These are phyloP conservation scores for Apodemia zela DNA, from an alignment of 2,888 invertebrate species.

Conservation along the genomic window DNA sequence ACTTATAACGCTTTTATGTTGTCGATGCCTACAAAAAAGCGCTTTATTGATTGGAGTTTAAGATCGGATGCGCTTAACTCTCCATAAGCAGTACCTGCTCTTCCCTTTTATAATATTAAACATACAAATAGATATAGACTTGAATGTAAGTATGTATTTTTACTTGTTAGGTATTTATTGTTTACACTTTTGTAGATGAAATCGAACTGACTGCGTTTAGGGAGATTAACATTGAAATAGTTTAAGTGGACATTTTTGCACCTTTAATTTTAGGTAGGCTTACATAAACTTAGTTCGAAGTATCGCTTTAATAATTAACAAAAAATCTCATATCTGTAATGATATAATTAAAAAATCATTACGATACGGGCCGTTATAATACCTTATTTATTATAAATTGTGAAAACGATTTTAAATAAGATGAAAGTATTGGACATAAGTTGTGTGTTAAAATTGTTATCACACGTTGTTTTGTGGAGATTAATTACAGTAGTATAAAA, in stretches of 20 bases:
- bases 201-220: slow-evolving; percentile 71
- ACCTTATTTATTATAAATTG: not conserved
- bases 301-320: slow-evolving; percentile 21
- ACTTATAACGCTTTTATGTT: not conserved
- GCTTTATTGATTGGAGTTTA: slow-evolving; percentile 15
- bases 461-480: too few relatives aligned
- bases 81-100: slow-evolving; percentile 69
- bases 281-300: slow-evolving; percentile 18
- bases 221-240: slow-evolving; percentile 67
- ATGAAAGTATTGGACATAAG: not conserved
- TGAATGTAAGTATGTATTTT: slow-evolving; percentile 56
- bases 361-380: slow-evolving; percentile 4
- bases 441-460: not conserved
- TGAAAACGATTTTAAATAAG: slow-evolving; percentile 5
- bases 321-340: slow-evolving; percentile 16
- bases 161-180: slow-evolving; percentile 65
- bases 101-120: slow-evolving; percentile 57
- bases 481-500: too few relatives aligned
- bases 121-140: slow-evolving; percentile 61
- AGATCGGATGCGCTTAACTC: slow-evolving; percentile 66
- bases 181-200: slow-evolving; percentile 68
- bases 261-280: slow-evolving; percentile 51
- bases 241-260: slow-evolving; percentile 63
- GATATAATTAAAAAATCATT: slow-evolving; percentile 5
- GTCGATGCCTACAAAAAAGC: not conserved